phyloP scores from a whole-genome alignment of 2,113 vertebrate genomes.

The Clarias macrocephalus region DNA sequence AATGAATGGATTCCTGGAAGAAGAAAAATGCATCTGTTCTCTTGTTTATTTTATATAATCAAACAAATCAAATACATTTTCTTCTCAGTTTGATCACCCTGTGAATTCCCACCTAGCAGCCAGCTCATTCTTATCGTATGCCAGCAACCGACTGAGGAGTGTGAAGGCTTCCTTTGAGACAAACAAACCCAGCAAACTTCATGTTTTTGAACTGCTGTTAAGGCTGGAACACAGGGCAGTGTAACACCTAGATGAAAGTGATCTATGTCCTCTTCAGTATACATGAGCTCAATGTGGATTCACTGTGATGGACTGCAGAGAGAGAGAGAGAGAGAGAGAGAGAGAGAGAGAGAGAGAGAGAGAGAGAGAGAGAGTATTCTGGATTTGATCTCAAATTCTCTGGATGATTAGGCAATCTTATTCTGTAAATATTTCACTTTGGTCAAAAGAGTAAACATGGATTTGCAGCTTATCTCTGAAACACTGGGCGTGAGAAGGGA shows the following conservation, averaged over 20 bases:
- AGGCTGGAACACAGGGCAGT: background rate
- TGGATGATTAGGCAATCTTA: background rate
- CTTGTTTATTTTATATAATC: background rate
- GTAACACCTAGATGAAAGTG: background rate
- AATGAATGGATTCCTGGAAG: background rate
- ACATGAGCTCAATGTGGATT: background rate
- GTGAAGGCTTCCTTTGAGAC: background rate
- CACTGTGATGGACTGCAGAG: background rate
- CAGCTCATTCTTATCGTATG: background rate
- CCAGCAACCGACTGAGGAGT: background rate
- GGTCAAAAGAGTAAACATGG: background rate
- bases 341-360: background rate
- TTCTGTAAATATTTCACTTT: background rate
- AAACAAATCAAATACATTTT: background rate
- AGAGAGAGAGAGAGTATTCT: background rate
- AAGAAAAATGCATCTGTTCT: background rate
- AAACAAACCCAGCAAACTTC: background rate
- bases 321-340: background rate
- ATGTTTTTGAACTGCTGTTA: background rate
- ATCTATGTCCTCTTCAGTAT: background rate
- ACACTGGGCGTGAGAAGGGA: background rate
- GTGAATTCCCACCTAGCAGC: no score
- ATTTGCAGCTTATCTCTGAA: background rate
- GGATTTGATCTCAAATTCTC: no score
- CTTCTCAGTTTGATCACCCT: background rate